A percentile compares a stretch with the other conserved stretches of the same genome.
phyloP scores from a whole-genome alignment of 2,113 vertebrate genomes.

The Tragelaphus imberbis region DNA sequence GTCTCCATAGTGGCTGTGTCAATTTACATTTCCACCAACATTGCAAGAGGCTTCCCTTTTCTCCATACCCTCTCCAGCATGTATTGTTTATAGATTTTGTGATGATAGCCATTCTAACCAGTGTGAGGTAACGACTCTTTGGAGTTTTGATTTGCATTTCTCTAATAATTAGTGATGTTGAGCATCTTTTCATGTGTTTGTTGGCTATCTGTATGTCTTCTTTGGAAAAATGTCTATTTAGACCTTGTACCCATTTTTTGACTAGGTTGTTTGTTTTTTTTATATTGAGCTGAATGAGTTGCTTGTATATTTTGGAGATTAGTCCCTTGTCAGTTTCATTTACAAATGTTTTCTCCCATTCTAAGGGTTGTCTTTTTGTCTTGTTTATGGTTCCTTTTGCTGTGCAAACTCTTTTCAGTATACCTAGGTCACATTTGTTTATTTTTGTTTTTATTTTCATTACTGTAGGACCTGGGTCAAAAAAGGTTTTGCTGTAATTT shows the following conservation, averaged over 20 bases:
- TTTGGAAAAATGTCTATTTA: neutral
- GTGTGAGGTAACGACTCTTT: neutral
- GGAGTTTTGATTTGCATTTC: neutral
- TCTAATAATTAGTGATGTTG: neutral
- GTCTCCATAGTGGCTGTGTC: neutral
- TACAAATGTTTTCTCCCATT: neutral
- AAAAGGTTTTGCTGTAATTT: neutral
- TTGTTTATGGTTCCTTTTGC: neutral
- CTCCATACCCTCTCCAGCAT: neutral
- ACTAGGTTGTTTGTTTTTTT: neutral
- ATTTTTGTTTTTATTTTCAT: neutral
- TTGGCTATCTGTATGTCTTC: neutral
- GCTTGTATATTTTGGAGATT: neutral
- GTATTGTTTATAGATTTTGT: neutral
- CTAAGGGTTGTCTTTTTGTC: neutral
- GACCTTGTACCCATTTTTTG: neutral
- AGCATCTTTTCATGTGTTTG: neutral
- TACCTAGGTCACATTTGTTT: neutral
- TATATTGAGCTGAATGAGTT: neutral
- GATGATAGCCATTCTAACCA: neutral
- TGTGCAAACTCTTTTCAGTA: neutral
- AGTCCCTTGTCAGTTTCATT: neutral
- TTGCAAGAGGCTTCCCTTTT: neutral
- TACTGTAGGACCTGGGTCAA: neutral
- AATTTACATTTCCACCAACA: neutral